phyloP scores from a whole-genome alignment of 2,797 vertebrate species.

The Choloepus didactylus region DNA sequence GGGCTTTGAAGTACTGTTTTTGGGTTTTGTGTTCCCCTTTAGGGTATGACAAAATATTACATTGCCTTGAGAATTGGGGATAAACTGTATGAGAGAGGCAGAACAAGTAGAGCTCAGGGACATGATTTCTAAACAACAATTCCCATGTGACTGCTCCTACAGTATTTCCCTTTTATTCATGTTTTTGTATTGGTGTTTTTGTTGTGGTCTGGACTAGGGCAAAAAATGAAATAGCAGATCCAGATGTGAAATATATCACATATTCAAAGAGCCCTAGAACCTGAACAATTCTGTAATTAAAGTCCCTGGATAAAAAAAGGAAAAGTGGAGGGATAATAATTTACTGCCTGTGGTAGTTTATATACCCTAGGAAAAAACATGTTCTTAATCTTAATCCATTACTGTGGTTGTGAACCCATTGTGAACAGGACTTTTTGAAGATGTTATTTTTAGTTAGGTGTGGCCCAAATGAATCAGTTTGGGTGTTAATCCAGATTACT shows the following conservation, averaged over 20 bases:
- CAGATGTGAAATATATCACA: constrained; percentile 58
- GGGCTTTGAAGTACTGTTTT: constrained; percentile 79
- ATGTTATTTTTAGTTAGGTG: too few species aligned
- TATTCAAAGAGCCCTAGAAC: not conserved
- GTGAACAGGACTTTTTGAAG: too few species aligned
- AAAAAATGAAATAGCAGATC: constrained; percentile 68
- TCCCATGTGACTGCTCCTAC: constrained; percentile 58
- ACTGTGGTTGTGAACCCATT: too few species aligned
- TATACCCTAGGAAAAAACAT: too few species aligned
- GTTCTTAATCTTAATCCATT: too few species aligned
- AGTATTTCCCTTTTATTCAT: constrained; percentile 69
- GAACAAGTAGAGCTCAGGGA: constrained; percentile 71
- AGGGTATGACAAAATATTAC: constrained; percentile 71
- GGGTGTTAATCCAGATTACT: too few species aligned
- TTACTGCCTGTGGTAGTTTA: not conserved
- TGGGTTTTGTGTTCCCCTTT: constrained; percentile 76
- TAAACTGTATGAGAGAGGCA: constrained; percentile 79
- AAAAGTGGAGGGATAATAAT: not conserved
- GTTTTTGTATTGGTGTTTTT: constrained; percentile 77
- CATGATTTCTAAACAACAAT: constrained; percentile 71
- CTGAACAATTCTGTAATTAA: constrained; percentile 23
- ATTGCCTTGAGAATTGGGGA: constrained; percentile 78
- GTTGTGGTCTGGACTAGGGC: constrained; percentile 75
- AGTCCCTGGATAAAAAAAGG: not conserved
- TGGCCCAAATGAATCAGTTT: too few species aligned